Conservation (phyloP, 30 jellyfish, hydroid and myxozoan genomes). For the Nemopilema nomurai region DNA sequence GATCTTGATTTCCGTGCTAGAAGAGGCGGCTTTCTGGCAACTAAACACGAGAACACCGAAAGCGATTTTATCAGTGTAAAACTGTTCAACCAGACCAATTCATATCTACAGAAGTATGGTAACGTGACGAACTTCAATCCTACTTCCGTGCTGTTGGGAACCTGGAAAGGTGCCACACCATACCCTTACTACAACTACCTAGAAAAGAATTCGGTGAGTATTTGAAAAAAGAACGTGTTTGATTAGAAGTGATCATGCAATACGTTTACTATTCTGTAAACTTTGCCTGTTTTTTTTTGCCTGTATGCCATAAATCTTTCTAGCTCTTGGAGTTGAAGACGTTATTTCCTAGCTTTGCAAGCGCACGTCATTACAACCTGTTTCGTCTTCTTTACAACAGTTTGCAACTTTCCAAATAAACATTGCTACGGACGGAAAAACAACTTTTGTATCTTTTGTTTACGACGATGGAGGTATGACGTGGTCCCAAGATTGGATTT, state of each 20-base stretch:
- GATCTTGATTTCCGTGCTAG: slow-evolving; percentile 33
- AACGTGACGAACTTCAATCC: slow-evolving; percentile 24
- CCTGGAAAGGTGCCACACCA: slow-evolving; percentile 38
- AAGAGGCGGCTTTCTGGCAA: slow-evolving; percentile 13
- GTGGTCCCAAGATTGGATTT: slow-evolving; percentile 33
- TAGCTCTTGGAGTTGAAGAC: no score
- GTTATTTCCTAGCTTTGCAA: no score
- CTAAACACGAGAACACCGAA: slow-evolving; percentile 3
- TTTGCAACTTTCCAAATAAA: slow-evolving; percentile 47
- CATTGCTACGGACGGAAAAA: slow-evolving; percentile 43
- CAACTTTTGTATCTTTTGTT: slow-evolving; percentile 25
- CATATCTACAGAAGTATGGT: neutral
- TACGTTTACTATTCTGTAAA: no score
- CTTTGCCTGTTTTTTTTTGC: no score
- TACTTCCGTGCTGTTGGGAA: slow-evolving; percentile 15
- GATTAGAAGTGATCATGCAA: no score
- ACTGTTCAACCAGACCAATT: slow-evolving; percentile 20
- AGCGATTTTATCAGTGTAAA: slow-evolving; percentile 15
- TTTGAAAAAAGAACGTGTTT: neutral
- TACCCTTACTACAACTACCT: slow-evolving; percentile 18
- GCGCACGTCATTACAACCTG: no score
- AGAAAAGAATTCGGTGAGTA: slow-evolving; percentile 11
- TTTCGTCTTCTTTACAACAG: neutral
- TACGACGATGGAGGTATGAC: slow-evolving; percentile 54
- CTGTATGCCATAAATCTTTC: no score